A percentile compares a stretch with the other conserved stretches of the same genome.
Evolutionary conservation across 2,888 invertebrate species (phyloP).

Genomic region (Temnothorax ravouxi): DNA sequence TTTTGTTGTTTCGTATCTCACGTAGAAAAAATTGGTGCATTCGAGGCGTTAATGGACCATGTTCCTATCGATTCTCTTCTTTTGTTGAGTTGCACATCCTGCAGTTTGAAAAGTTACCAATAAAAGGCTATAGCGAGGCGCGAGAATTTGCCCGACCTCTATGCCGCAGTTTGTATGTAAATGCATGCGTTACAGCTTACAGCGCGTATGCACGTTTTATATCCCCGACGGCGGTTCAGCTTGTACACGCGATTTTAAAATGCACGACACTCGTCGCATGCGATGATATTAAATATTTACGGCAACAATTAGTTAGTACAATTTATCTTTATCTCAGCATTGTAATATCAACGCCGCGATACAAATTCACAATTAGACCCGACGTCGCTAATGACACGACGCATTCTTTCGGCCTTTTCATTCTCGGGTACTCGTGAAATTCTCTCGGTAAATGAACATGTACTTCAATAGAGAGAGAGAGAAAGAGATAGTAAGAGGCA

Average conservation of each 20-base stretch:
- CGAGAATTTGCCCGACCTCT: slow-evolving; percentile 35
- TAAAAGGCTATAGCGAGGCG: slow-evolving; percentile 42
- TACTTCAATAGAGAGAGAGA: slow-evolving; percentile 12
- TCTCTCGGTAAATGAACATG: not conserved
- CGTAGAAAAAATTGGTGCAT: slow-evolving; percentile 17
- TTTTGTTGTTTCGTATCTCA: not conserved
- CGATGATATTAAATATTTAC: slow-evolving; percentile 37
- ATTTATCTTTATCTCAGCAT: slow-evolving; percentile 15
- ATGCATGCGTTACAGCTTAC: slow-evolving; percentile 42
- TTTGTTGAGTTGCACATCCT: slow-evolving; percentile 31
- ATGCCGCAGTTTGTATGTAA: slow-evolving; percentile 41
- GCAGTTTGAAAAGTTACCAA: slow-evolving; percentile 48
- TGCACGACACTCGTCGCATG: slow-evolving; percentile 20
- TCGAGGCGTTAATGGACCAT: slow-evolving; percentile 26
- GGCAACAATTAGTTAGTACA: slow-evolving; percentile 18
- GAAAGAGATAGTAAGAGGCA: slow-evolving; percentile 28
- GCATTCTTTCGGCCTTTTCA: not conserved
- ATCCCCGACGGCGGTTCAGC: slow-evolving; percentile 18
- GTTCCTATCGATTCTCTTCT: slow-evolving; percentile 34
- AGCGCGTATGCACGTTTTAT: slow-evolving; percentile 27
- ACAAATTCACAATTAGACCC: slow-evolving; percentile 7
- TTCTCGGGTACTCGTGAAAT: not conserved
- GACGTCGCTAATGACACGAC: not conserved
- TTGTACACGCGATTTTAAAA: slow-evolving; percentile 45
- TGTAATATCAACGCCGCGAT: not conserved